Conservation (phyloP, 1,140 invertebrate species). For the Latrodectus geometricus region DNA sequence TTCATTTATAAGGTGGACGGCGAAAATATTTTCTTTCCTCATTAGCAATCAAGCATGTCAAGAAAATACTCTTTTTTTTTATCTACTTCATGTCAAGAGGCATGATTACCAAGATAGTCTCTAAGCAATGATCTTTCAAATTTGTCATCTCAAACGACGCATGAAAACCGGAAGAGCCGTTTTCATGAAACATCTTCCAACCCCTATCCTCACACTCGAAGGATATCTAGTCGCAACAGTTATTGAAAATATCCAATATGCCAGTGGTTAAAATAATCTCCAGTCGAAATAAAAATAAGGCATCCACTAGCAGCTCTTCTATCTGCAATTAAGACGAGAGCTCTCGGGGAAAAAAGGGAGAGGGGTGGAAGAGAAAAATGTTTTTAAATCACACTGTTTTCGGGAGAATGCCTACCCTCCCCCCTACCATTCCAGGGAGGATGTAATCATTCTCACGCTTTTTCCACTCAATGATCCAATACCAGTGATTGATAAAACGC, state of each 20-base stretch:
- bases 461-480: conserved; percentile 10
- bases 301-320: neutral
- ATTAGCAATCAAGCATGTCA: neutral
- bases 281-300: conserved; percentile 1
- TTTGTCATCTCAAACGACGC: conserved; percentile 19
- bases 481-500: conserved; percentile 23
- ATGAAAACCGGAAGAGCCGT: conserved; percentile 20
- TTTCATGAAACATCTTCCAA: conserved; percentile 1
- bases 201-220: neutral
- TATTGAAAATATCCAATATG: conserved; percentile 16
- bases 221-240: neutral
- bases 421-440: neutral
- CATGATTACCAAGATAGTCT: neutral
- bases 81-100: neutral
- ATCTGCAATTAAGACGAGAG: conserved; percentile 11
- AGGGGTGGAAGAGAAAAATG: neutral
- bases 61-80: neutral
- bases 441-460: conserved; percentile 1
- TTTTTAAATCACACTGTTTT: conserved; percentile 10
- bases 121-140: conserved; percentile 14
- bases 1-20: conserved; percentile 11
- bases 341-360: neutral
- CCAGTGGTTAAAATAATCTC: conserved; percentile 5
- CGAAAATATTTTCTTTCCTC: conserved; percentile 16
- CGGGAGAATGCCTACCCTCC: neutral